These are phyloP conservation scores for Zaprionus bogoriensis DNA, from an alignment of 2,888 invertebrate species.

Conservation along the genomic window DNA sequence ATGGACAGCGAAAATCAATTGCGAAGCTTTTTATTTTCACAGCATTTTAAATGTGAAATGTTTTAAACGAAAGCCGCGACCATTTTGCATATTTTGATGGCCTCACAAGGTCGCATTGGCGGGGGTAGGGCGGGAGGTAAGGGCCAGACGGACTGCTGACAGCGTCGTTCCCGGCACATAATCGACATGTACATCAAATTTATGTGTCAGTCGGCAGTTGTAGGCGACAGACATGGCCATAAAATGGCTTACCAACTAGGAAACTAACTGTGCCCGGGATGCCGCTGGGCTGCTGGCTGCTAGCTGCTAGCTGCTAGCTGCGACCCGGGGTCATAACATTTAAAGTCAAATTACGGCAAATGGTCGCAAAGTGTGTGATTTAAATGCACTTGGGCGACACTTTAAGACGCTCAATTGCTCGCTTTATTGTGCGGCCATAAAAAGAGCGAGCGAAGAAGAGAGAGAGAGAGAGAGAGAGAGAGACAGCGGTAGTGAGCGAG, in stretches of 20 bases:
- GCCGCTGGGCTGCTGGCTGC: too few relatives aligned
- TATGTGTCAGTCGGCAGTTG: slow-evolving; percentile 58
- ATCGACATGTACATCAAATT: slow-evolving; percentile 77
- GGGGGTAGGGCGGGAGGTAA: neutral
- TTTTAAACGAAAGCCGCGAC: slow-evolving; percentile 40
- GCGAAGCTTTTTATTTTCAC: slow-evolving; percentile 34
- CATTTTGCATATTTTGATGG: slow-evolving; percentile 47
- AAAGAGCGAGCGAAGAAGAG: slow-evolving; percentile 41
- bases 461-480: neutral
- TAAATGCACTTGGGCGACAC: slow-evolving; percentile 80
- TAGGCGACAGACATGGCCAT: slow-evolving; percentile 71
- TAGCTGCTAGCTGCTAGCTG: too few relatives aligned
- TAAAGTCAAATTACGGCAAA: slow-evolving; percentile 79
- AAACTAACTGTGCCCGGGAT: slow-evolving; percentile 66
- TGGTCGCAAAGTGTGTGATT: slow-evolving; percentile 81
- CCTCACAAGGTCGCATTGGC: slow-evolving; percentile 42
- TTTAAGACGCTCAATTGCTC: slow-evolving; percentile 79
- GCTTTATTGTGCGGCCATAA: slow-evolving; percentile 77
- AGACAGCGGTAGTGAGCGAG: neutral
- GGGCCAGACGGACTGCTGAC: slow-evolving; percentile 17
- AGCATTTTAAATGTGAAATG: slow-evolving; percentile 48
- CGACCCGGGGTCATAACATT: slow-evolving; percentile 68
- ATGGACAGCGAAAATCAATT: slow-evolving; percentile 47
- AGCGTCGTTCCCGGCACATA: slow-evolving; percentile 59
- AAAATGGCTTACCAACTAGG: slow-evolving; percentile 62